Base-by-base conservation (phyloP, 1,140 invertebrate species). In the Armadillidium nasatum region DNA sequence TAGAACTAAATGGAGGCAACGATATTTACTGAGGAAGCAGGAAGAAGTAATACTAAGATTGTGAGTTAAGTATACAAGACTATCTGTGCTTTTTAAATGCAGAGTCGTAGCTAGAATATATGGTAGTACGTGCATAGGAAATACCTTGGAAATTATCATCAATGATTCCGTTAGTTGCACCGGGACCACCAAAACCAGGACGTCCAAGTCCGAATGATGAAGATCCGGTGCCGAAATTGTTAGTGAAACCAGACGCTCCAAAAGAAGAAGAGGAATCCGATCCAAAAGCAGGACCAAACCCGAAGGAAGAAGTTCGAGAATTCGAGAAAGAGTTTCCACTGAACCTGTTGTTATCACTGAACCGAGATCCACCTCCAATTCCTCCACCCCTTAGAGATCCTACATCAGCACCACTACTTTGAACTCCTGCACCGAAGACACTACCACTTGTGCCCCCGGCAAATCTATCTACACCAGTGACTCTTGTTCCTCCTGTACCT, bases 221-320 rank as follows among this genome's bases (percentile, higher is more conserved):
- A 60, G 7, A 7, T 60, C 50, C 50, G 2, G 50, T 4, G 19
- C 50, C 50, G 19, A 60, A 60, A 15, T 19, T 19, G 19, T 19
- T 19, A 15, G 11, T 4, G 11, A 60, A 13, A 13, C 50, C 50
- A 19, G 50, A 60, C 33, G 33, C 1, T 33, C 33, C 33, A 33
- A 33, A 33, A 33, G 71, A 72, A 72, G 21, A 44, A 60, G 72
- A 72, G 13, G 71, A 72, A 72, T 44, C n/a, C 22, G 71, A 72
- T 46, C 71, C 71, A 22, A 50, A 72, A 60, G 50, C 3, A 3
- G 50, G 19, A 15, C 50, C 50, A 60, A 60, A 44, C 3, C 69
- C 69, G 9, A 71, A 71, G 9, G 22, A 33, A 33, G 69, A 33
- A 10, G 43, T 22, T 22, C 71, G 19, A 0, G 22, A 23, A 33